Evolutionary conservation across 2,797 vertebrate species (phyloP).

Genomic region (Triplophysa yarkandensis): DNA sequence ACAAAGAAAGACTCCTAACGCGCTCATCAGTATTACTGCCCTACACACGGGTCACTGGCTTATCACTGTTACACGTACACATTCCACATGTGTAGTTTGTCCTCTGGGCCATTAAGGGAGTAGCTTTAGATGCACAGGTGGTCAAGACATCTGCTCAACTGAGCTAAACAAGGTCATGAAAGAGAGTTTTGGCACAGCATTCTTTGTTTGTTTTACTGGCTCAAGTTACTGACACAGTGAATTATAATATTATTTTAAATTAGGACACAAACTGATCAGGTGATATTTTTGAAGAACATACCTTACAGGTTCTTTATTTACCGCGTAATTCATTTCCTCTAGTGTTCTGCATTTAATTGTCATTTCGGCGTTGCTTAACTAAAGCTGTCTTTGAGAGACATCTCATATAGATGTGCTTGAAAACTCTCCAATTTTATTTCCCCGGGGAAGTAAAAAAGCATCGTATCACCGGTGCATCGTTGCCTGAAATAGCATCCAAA

Average conservation of each 20-base stretch:
- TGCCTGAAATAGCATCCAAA: slow-evolving; percentile 62
- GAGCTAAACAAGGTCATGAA: slow-evolving; percentile 58
- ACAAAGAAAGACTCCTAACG: background rate
- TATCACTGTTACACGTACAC: slow-evolving; percentile 37
- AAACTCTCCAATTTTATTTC: slow-evolving; percentile 56
- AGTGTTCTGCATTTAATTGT: slow-evolving; percentile 21
- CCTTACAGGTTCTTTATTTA: slow-evolving; percentile 6
- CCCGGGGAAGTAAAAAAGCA: slow-evolving; percentile 44
- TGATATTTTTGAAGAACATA: background rate
- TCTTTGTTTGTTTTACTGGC: background rate
- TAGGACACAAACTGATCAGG: background rate
- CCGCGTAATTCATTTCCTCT: slow-evolving; percentile 28
- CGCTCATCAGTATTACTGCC: slow-evolving; percentile 17
- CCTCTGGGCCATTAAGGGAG: slow-evolving; percentile 59
- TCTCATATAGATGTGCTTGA: slow-evolving; percentile 51
- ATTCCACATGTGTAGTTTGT: slow-evolving; percentile 58
- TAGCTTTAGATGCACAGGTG: slow-evolving; percentile 55
- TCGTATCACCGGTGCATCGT: slow-evolving; percentile 63
- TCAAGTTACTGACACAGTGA: background rate
- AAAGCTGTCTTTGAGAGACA: slow-evolving; percentile 43
- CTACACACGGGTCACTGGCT: slow-evolving; percentile 20
- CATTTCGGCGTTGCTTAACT: slow-evolving; percentile 34
- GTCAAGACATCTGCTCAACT: slow-evolving; percentile 55
- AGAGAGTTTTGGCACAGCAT: slow-evolving; percentile 9
- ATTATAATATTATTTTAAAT: slow-evolving; percentile 8